A percentile compares a stretch with the other conserved stretches of the same genome.
Conservation (phyloP, 2,113 vertebrate species). For the Chaenogobius annularis region DNA sequence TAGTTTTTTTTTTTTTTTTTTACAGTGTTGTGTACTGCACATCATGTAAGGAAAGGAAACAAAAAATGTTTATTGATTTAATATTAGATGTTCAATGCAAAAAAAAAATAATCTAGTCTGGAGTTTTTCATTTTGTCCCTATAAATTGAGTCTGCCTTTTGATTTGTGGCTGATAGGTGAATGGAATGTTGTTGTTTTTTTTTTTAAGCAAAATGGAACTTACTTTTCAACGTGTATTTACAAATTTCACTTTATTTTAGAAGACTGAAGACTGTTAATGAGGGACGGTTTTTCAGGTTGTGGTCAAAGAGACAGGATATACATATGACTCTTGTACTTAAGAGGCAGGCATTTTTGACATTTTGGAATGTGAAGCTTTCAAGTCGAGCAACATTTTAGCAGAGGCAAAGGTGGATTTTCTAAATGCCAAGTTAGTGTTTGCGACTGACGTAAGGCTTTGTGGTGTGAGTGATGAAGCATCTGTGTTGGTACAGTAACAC, state of each 20-base stretch:
- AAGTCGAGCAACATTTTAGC: neutral
- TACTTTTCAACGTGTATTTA: conserved; percentile 28
- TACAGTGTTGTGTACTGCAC: neutral
- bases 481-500: conserved; percentile 20
- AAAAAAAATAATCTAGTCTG: neutral
- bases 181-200: neutral
- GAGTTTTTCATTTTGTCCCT: neutral
- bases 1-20: neutral
- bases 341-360: neutral
- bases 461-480: conserved; percentile 16
- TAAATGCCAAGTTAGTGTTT: neutral
- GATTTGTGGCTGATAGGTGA: neutral
- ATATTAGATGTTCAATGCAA: neutral
- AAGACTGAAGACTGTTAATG: conserved; percentile 34
- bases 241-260: conserved; percentile 11
- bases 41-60: neutral
- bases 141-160: neutral
- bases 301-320: neutral
- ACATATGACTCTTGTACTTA: neutral
- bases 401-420: neutral
- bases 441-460: neutral
- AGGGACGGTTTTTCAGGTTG: conserved; percentile 40
- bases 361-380: neutral
- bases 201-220: conserved; percentile 13
- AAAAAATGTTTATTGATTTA: neutral